Evolutionary conservation across 2,888 invertebrate genomes (phyloP), one percentile per base, ranked within the genome.

Genomic region (Dysmachus trigonus): DNA sequence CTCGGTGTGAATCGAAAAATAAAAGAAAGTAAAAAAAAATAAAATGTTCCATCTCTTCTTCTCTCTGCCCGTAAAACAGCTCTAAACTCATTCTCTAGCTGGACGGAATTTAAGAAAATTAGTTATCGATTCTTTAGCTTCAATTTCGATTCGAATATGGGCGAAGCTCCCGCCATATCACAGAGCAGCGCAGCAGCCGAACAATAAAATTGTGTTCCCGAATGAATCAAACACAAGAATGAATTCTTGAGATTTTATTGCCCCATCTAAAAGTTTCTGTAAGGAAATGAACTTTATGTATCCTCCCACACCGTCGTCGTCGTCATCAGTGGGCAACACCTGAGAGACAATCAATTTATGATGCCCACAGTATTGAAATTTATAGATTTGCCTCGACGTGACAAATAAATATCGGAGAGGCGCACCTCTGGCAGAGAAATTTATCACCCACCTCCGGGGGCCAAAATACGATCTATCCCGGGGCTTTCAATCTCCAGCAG

Each of bases 321-420:
- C n/a, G n/a, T n/a, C n/a, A n/a, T n/a, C 81, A 7, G 81, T 27
- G 22, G 38, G 72, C 41, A 71, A 72, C 83, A 83, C 72, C 83
- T 72, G 72, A 38, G 83, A 35, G 72, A 83, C 72, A 83, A 83
- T 41, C 83, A 72, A 72, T 72, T 83, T 72, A 72, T 83, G 83
- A 83, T 83, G 83, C 83, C 83, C 83, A 86, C 84, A 85, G 77
- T 86, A 77, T 86, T 77, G 76, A 85, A 86, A 84, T 86, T 86
- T 86, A 86, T 86, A 79, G 86, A 86, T 86, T 86, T 86, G 41
- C 79, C 62, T 77, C 35, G 79, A 86, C 85, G 86, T 86, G 86
- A 86, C 86, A 86, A 84, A 86, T 86, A 86, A 86, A 86, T n/a
- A n/a, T 86, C 77, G 72, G 22, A 85, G 51, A 71, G 86, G 84